A percentile compares a stretch with the other conserved stretches of the same genome.
These are phyloP conservation scores for Crossoptilon crossoptilon DNA, from an alignment of 2,797 vertebrate genomes.

Conservation along the genomic window DNA sequence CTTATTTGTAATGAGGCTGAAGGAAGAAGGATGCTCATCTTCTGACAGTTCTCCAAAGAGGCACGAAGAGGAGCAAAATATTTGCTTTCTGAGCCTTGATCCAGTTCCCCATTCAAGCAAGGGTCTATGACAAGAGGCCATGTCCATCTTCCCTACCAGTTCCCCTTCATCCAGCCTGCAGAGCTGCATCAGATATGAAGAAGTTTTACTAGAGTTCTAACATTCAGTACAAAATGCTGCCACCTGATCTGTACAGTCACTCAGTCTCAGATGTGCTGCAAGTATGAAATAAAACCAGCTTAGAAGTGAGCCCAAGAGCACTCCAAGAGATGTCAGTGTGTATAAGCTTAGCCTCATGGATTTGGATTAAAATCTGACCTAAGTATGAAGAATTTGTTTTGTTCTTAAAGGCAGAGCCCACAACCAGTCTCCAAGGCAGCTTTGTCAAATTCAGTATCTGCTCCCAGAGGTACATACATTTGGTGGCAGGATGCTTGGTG, in stretches of 20 bases:
- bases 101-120: not conserved
- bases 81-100: not conserved
- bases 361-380: not conserved
- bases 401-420: not conserved
- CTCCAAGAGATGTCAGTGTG: not conserved
- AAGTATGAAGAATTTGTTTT: not conserved
- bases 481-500: too few species aligned
- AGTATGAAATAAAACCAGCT: not conserved
- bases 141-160: not conserved
- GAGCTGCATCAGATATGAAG: not conserved
- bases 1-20: not conserved
- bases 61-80: not conserved
- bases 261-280: not conserved
- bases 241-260: not conserved
- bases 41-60: not conserved
- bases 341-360: not conserved
- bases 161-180: not conserved
- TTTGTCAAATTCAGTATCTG: not conserved
- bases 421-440: not conserved
- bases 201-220: not conserved
- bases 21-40: not conserved
- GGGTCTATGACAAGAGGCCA: not conserved
- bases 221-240: not conserved
- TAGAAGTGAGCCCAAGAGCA: not conserved
- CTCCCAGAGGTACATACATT: not conserved